These are phyloP conservation scores for Falco columbarius DNA, from an alignment of 2,797 vertebrate species.

Conservation along the genomic window DNA sequence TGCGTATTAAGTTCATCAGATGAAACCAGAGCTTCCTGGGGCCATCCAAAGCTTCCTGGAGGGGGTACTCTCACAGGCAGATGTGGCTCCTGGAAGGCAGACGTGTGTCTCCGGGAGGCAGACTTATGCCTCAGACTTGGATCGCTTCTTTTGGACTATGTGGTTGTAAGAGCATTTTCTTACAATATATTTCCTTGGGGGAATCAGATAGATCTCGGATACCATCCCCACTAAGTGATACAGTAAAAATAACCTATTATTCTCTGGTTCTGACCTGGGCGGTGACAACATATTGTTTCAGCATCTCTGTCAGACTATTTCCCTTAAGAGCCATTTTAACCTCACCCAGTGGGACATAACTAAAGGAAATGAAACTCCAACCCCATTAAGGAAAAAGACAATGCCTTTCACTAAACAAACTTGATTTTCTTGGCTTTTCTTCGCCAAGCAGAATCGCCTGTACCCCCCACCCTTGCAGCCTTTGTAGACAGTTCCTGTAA, in stretches of 20 bases:
- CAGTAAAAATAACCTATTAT: constrained; percentile 78
- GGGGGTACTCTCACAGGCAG: constrained; percentile 36
- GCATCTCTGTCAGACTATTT: constrained; percentile 68
- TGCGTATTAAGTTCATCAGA: constrained; percentile 57
- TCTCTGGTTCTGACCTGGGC: constrained; percentile 70
- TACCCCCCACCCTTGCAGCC: constrained; percentile 62
- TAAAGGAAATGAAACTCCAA: constrained; percentile 78
- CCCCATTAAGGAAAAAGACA: constrained; percentile 72
- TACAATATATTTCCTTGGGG: constrained; percentile 68
- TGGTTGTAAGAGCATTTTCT: constrained; percentile 58
- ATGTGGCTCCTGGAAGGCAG: constrained; percentile 66
- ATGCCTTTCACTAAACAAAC: constrained; percentile 76
- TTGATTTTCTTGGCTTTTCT: constrained; percentile 72
- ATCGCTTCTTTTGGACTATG: constrained; percentile 9
- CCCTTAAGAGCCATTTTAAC: constrained; percentile 74
- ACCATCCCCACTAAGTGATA: constrained; percentile 64
- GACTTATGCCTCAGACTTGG: background rate
- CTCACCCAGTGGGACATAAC: constrained; percentile 73
- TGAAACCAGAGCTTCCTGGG: constrained; percentile 71
- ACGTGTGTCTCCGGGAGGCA: background rate
- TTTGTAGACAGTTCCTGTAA: constrained; percentile 71
- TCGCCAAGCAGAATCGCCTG: constrained; percentile 18
- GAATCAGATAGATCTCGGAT: constrained; percentile 62
- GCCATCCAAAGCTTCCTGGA: constrained; percentile 42
- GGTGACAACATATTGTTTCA: constrained; percentile 72